Percentiles rank a stretch among this genome's conserved stretches.
Evolutionary conservation across 2,888 invertebrate genomes (phyloP).

Genomic region (Sympetrum striolatum): DNA sequence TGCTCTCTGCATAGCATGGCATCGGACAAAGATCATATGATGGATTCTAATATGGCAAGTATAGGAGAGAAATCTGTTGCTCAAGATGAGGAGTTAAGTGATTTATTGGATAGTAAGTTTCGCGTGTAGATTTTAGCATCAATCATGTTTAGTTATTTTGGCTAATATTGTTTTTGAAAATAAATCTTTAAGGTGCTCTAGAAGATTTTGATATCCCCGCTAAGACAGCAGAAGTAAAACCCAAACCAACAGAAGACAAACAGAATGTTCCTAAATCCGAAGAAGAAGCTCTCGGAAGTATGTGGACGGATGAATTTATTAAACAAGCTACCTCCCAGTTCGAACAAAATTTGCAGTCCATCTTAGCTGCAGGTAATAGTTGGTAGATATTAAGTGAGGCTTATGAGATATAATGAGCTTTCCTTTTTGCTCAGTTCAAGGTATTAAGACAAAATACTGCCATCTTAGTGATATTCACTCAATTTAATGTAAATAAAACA

Average conservation of each 20-base stretch:
- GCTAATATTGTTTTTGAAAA: not conserved
- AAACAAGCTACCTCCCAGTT: conserved; percentile 75
- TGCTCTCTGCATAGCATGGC: not conserved
- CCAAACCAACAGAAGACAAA: conserved; percentile 48
- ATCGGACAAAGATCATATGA: conserved; percentile 6
- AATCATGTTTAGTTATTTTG: not conserved
- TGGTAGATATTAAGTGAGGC: not conserved
- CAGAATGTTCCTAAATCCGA: conserved; percentile 45
- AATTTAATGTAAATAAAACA: too few relatives aligned
- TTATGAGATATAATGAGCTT: too few relatives aligned
- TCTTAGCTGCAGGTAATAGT: conserved; percentile 47
- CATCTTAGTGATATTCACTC: too few relatives aligned
- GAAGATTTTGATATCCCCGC: conserved; percentile 64
- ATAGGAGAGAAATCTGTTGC: conserved; percentile 52
- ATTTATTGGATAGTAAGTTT: conserved; percentile 76
- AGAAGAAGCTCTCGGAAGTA: conserved; percentile 58
- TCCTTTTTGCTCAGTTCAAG: too few relatives aligned
- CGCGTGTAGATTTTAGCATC: conserved; percentile 6
- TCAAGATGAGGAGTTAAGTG: conserved; percentile 74
- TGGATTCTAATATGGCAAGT: not conserved
- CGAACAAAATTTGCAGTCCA: conserved; percentile 66
- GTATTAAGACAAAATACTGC: too few relatives aligned
- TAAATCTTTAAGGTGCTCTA: conserved; percentile 66
- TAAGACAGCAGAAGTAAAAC: conserved; percentile 49
- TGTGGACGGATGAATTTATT: conserved; percentile 78